Evolutionary conservation across 2,797 vertebrate genomes (phyloP), one percentile per base, ranked within the genome.

Genomic region (Delichon dasypus): DNA sequence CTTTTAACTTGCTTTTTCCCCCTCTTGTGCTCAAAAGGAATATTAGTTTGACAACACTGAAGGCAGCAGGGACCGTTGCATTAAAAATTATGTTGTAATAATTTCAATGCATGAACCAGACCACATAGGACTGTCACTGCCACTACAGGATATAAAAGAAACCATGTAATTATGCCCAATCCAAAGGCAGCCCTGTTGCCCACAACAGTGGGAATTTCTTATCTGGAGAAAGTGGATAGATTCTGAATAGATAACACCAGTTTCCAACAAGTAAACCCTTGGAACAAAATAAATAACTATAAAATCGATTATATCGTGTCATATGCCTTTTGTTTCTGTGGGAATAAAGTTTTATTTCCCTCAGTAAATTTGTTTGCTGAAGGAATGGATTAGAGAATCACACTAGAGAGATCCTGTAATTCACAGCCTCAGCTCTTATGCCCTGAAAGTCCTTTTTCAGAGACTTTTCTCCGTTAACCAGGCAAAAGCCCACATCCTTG

Each of bases 281-380:
- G 72, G 8, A 57, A 29, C 40, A 72, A 86, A 91, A 90, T 48
- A 91, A 80, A 58, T 51, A 66, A 50, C 64, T 58, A 82, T 70
- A 1, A 90, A 76, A 81, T 45, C 0, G 1, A 71, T 87, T 81
- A 18, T 32, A 48, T 44, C 0, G 0, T 47, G 25, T 34, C 85
- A 60, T 44, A 47, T 15, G 38, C 42, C 51, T 64, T 81, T 86
- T 90, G 73, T 85, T 64, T 29, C 75, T 32, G 27, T 40, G 29
- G 61, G 54, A 85, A 47, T 65, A 19, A 65, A 57, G 47, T 38
- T 86, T 62, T 53, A 32, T 70, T 90, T 88, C 86, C 74, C n/a
- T 58, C 53, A 32, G 55, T 60, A 86, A 50, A 53, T 78, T 81
- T 85, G n/a, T 86, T 87, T 89, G 42, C 47, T 82, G 70, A 90